Base-by-base conservation (phyloP, 2,888 invertebrate species). In the Mantis religiosa region DNA sequence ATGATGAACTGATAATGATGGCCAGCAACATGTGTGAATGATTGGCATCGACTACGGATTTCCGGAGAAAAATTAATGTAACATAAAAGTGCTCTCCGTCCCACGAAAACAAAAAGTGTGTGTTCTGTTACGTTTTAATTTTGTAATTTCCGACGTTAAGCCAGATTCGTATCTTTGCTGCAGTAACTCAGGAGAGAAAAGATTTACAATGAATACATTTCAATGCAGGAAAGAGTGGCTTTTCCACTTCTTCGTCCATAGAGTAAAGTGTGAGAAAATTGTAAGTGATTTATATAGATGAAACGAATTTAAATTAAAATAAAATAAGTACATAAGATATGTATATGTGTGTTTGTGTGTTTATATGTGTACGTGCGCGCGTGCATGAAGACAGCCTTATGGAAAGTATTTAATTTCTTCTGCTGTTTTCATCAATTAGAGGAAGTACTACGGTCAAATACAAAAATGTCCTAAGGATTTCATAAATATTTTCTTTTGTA, bases 11-110 rank as follows among this genome's bases (percentile, higher is more conserved):
- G 87, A 87, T 87, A 87, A 82, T 87, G 28, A 82, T 20, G 30
- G 28, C 87, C 30, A n/a, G 87, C 87, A 87, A 87, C 87, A 87
- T 34, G 87, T 87, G 87, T 87, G 87, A 82, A 30, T 87, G 87
- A 87, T 87, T 87, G 87, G 87, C 82, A 87, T 82, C 30, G 87
- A 82, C 87, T 87, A 82, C 87, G 87, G 82, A 87, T 87, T 82
- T 87, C 87, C 87, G 87, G 87, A 25, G 34, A 87, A 82, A 82
- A 87, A 87, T 87, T 87, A 87, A 87, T 87, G 87, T 82, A 87
- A 87, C 87, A 87, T 87, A 82, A 87, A 87, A 87, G 34, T 87
- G 82, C 41, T 87, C 87, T 27, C 54, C 25, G 20, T 41, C 82
- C 34, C 27, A 14, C 87, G 87, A 87, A 87, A 87, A 84, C 84